phyloP scores from a whole-genome alignment of 2,113 vertebrate genomes.

The Lycaon pictus region DNA sequence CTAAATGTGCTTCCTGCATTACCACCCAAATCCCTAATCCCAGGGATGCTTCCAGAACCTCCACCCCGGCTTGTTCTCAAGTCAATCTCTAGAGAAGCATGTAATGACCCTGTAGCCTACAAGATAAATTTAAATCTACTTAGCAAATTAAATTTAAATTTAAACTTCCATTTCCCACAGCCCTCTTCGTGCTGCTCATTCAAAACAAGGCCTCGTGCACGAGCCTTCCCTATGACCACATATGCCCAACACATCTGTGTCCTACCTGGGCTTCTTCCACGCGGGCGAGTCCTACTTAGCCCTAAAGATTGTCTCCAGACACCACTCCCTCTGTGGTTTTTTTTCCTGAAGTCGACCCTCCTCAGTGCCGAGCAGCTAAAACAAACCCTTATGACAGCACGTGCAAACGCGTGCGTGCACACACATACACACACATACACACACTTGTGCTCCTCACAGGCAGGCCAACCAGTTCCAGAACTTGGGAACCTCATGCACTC shows the following conservation, averaged over 20 bases:
- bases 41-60: background rate
- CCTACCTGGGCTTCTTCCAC: background rate
- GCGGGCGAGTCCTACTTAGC: background rate
- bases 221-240: background rate
- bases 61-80: background rate
- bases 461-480: background rate
- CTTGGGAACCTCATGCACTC: background rate
- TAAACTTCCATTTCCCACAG: background rate
- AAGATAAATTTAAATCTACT: constrained; percentile 32
- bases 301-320: background rate
- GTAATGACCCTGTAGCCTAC: background rate
- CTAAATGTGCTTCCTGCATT: background rate
- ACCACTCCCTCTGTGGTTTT: background rate
- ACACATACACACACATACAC: background rate
- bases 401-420: rapidly evolving
- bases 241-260: background rate
- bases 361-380: background rate
- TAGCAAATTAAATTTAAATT: background rate
- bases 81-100: background rate
- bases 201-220: background rate
- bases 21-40: background rate
- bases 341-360: background rate
- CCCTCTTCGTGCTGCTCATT: background rate
- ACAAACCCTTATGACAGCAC: background rate
- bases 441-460: background rate